Base-by-base conservation (phyloP, 2,888 invertebrate species). In the Polyommatus iphigenia region DNA sequence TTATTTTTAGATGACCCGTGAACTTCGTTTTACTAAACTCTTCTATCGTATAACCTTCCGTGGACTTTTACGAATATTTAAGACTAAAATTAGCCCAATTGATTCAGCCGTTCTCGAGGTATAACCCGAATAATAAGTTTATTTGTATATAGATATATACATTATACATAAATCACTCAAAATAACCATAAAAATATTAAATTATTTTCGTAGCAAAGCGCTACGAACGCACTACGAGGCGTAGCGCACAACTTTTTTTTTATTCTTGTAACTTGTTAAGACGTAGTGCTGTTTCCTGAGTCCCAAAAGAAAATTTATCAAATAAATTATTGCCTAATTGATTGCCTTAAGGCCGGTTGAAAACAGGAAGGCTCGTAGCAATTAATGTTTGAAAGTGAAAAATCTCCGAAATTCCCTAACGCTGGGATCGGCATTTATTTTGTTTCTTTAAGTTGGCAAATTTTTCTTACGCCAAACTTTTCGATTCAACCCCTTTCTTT, bases 381-480 rank as follows among this genome's bases (percentile, higher is more conserved):
- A 93, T 94, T 93, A 93, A 90, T 87, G 90, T 88, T 82, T 89
- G 90, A 90, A 90, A 93, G 92, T 93, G 93, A 93, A 94, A 94
- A 94, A 94, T 93, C 91, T 91, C 86, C 86, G 82, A 88, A 91
- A 91, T 86, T 92, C 89, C 82, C 82, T 83, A 83, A 84, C 85
- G 84, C 85, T 85, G 85, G 86, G 83, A 86, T 85, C 87, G 87
- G 85, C 87, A 87, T 85, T 91, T 91, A 91, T 88, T 90, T 87
- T 88, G 86, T 89, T 92, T 91, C 89, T 89, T 90, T 89, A 90
- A 91, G 91, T 92, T 89, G 88, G 88, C 88, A 89, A 83, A 91
- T 93, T 94, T 94, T 94, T 93, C 93, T 92, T 90, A 81, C 78
- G 82, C 80, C 83, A 89, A 93, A 92, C 88, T 93, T 93, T 91